phyloP scores from a whole-genome alignment of 2,888 invertebrate species.

The Clepsis dumicolana region DNA sequence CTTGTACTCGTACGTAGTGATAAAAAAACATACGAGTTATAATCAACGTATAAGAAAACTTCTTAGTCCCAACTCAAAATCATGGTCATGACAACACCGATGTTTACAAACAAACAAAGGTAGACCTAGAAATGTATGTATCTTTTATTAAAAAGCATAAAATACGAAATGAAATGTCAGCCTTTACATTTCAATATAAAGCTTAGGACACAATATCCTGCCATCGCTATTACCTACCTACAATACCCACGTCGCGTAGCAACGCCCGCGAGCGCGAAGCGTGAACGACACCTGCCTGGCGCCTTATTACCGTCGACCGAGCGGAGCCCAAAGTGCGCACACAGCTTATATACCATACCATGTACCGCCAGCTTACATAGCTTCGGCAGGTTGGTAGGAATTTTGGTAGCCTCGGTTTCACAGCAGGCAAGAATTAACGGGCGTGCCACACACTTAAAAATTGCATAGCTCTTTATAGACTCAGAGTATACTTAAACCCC shows the following conservation, averaged over 20 bases:
- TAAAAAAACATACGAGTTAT: too few species aligned
- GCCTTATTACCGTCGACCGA: conserved; percentile 38
- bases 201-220: conserved; percentile 19
- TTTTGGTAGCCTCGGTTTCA: neutral
- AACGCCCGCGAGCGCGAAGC: conserved; percentile 59
- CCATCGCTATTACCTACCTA: neutral
- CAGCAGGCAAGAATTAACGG: neutral
- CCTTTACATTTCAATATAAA: conserved; percentile 12
- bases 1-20: too few species aligned
- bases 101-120: too few species aligned
- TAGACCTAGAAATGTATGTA: too few species aligned
- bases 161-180: too few species aligned
- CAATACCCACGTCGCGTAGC: conserved; percentile 51
- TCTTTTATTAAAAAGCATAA: too few species aligned
- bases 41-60: too few species aligned
- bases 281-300: conserved; percentile 63
- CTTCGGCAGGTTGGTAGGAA: neutral
- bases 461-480: too few species aligned
- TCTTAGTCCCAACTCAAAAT: too few species aligned
- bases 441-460: too few species aligned
- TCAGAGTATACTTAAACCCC: too few species aligned
- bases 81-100: too few species aligned
- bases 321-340: conserved; percentile 23
- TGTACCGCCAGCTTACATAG: neutral
- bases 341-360: conserved; percentile 25